These are phyloP conservation scores for Tinamus guttatus DNA, from an alignment of 2,113 vertebrate species.

Conservation along the genomic window DNA sequence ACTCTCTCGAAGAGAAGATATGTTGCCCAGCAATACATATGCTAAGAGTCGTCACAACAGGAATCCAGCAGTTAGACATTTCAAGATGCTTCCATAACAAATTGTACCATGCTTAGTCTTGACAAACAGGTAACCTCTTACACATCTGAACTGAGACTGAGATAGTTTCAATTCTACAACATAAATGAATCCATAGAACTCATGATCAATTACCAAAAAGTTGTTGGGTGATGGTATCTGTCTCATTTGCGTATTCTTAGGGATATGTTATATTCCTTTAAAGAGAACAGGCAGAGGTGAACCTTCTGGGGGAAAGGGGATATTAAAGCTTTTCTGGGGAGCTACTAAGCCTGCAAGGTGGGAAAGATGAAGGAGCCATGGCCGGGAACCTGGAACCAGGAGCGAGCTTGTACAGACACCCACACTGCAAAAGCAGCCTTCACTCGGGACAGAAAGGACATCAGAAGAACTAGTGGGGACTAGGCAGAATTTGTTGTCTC, in stretches of 20 bases:
- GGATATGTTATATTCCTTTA: neutral
- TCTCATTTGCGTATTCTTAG: neutral
- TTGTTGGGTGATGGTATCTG: neutral
- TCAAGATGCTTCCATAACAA: neutral
- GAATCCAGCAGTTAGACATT: neutral
- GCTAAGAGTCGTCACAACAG: neutral
- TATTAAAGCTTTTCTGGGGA: neutral
- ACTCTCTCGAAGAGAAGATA: neutral
- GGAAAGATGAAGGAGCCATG: neutral
- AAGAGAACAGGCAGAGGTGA: neutral
- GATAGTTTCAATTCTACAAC: neutral
- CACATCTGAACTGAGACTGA: neutral
- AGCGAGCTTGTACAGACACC: neutral
- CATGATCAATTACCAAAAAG: neutral
- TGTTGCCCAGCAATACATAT: accelerated
- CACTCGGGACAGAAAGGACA: neutral
- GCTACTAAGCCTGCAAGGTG: neutral
- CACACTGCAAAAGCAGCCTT: neutral
- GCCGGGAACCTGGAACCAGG: neutral
- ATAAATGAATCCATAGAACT: neutral
- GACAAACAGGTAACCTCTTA: neutral
- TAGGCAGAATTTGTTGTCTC: neutral
- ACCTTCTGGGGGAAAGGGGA: neutral
- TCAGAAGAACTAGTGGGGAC: neutral
- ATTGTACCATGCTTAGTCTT: neutral